phyloP scores from a whole-genome alignment of 2,888 invertebrate species.

The Nomada fabriciana region DNA sequence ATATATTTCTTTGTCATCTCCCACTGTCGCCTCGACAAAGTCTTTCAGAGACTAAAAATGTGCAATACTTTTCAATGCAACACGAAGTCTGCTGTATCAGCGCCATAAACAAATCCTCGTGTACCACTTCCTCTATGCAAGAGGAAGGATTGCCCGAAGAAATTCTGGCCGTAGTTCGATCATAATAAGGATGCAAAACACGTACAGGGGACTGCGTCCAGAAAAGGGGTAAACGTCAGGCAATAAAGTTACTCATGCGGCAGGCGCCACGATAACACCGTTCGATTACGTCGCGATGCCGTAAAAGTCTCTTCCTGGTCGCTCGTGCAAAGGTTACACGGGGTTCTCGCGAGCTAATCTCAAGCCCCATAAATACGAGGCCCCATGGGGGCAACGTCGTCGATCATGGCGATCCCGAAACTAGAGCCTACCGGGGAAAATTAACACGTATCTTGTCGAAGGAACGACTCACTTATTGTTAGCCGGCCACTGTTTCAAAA shows the following conservation, averaged over 20 bases:
- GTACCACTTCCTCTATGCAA: no score
- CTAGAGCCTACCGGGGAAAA: slow-evolving; percentile 38
- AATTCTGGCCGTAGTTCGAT: not conserved
- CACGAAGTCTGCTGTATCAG: no score
- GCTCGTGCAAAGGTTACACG: slow-evolving; percentile 49
- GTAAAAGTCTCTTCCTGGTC: slow-evolving; percentile 56
- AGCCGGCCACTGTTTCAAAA: slow-evolving; percentile 32
- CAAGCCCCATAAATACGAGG: slow-evolving; percentile 59
- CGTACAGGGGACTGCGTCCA: not conserved
- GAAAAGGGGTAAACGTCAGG: slow-evolving; percentile 4
- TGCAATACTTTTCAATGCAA: no score
- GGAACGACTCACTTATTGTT: slow-evolving; percentile 2
- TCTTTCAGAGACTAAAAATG: no score
- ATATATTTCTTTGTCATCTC: no score
- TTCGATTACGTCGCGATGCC: slow-evolving; percentile 57
- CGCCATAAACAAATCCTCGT: no score
- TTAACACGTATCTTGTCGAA: slow-evolving; percentile 56
- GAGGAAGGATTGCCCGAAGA: no score
- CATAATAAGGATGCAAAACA: not conserved
- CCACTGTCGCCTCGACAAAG: no score
- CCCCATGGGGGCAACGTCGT: slow-evolving; percentile 62
- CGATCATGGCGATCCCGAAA: slow-evolving; percentile 57
- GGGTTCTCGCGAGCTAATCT: slow-evolving; percentile 58
- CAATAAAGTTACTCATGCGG: slow-evolving; percentile 59
- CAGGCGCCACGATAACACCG: slow-evolving; percentile 53